Percentiles rank a stretch among this genome's conserved stretches.
Evolutionary conservation across 2,888 invertebrate genomes (phyloP).

Genomic region (Drosophila nigricruria): DNA sequence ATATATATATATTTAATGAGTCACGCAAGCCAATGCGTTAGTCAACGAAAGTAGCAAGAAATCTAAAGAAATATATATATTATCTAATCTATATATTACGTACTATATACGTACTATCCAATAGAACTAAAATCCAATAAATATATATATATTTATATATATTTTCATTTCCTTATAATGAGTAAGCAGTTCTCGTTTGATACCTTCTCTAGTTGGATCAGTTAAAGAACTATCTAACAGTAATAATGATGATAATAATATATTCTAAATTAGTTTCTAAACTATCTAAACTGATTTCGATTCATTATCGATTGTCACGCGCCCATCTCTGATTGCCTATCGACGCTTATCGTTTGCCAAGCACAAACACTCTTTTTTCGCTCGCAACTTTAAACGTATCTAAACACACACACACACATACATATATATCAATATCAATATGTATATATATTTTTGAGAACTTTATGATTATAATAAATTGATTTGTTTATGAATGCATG

Average conservation of each 20-base stretch:
- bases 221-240: background rate
- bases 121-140: background rate
- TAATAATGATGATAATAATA: background rate
- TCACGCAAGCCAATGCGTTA: background rate
- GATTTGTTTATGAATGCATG: slow-evolving; percentile 10
- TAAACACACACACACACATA: background rate
- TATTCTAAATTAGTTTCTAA: background rate
- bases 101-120: background rate
- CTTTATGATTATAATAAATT: slow-evolving; percentile 18
- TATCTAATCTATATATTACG: slow-evolving; percentile 9
- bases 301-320: slow-evolving; percentile 5
- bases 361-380: background rate
- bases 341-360: slow-evolving; percentile 7
- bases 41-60: background rate
- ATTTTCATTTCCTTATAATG: too few species aligned
- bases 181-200: too few species aligned
- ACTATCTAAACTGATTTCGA: background rate
- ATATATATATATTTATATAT: background rate
- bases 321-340: slow-evolving; percentile 7
- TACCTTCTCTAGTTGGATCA: background rate
- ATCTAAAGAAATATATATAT: background rate
- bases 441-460: background rate
- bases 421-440: background rate
- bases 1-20: background rate
- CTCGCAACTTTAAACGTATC: background rate